phyloP scores from a whole-genome alignment of 2,113 vertebrate genomes.

The Typhlomys cinereus region DNA sequence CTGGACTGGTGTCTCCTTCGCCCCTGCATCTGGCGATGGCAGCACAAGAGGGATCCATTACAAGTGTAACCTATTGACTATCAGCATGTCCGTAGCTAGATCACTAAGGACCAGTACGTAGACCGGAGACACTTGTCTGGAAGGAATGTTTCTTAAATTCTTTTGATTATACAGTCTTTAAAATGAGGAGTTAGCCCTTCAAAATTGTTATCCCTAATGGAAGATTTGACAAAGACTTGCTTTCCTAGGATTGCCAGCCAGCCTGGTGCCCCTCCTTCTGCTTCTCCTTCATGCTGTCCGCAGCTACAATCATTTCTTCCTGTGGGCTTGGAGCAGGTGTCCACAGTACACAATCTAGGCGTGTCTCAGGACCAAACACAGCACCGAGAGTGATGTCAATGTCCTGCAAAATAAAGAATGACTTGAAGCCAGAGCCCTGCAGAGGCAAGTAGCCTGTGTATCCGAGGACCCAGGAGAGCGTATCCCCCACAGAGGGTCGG shows the following conservation, averaged over 20 bases:
- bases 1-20: background rate
- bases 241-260: background rate
- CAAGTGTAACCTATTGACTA: background rate
- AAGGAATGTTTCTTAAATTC: slow-evolving; percentile 17
- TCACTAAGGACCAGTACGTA: slow-evolving; percentile 6
- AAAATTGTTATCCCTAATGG: slow-evolving; percentile 12
- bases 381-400: background rate
- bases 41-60: background rate
- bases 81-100: background rate
- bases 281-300: background rate
- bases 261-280: background rate
- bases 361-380: slow-evolving; percentile 37
- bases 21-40: background rate
- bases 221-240: background rate
- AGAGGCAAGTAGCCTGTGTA: slow-evolving; percentile 29
- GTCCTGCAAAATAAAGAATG: slow-evolving; percentile 46
- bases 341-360: background rate
- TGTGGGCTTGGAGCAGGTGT: slow-evolving; percentile 18
- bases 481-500: slow-evolving; percentile 57
- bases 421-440: slow-evolving; percentile 48
- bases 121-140: background rate
- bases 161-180: background rate
- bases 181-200: background rate
- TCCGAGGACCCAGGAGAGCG: slow-evolving; percentile 51
- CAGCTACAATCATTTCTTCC: slow-evolving; percentile 33